phyloP scores from a whole-genome alignment of 92 coral and sea anemone genomes.

The Hydrozoanthus gracilis region DNA sequence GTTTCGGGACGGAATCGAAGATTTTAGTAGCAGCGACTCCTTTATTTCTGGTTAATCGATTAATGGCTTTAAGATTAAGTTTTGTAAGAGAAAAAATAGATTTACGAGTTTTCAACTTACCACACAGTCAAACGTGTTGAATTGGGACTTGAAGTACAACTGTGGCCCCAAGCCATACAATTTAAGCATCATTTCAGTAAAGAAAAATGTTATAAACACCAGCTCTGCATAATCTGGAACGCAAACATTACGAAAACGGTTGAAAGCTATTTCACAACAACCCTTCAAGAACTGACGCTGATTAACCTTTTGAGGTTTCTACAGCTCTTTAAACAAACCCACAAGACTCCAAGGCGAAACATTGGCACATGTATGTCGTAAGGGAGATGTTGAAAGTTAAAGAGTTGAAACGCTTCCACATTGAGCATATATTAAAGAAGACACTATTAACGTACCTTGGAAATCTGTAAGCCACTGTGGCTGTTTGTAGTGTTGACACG shows the following conservation, averaged over 20 bases:
- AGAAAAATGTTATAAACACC: slow-evolving; percentile 90
- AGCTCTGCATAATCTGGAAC: slow-evolving; percentile 83
- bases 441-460: slow-evolving; percentile 69
- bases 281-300: no score
- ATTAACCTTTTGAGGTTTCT: no score
- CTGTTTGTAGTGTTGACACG: slow-evolving; percentile 86
- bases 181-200: slow-evolving; percentile 89
- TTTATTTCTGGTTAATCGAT: neutral
- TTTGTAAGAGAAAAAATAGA: neutral
- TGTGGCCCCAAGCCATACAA: slow-evolving; percentile 95
- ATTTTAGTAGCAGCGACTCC: neutral
- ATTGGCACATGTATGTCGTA: no score
- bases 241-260: neutral
- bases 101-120: slow-evolving; percentile 57
- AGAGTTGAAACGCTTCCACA: no score
- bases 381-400: no score
- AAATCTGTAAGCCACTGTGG: slow-evolving; percentile 87
- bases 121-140: slow-evolving; percentile 99
- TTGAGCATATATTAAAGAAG: neutral
- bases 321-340: no score
- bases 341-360: no score
- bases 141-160: slow-evolving; percentile 97
- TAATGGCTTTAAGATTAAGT: neutral
- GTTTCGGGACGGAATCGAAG: neutral
- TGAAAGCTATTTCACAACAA: neutral